phyloP scores from a whole-genome alignment of 2,113 vertebrate species.

The Apteryx owenii region DNA sequence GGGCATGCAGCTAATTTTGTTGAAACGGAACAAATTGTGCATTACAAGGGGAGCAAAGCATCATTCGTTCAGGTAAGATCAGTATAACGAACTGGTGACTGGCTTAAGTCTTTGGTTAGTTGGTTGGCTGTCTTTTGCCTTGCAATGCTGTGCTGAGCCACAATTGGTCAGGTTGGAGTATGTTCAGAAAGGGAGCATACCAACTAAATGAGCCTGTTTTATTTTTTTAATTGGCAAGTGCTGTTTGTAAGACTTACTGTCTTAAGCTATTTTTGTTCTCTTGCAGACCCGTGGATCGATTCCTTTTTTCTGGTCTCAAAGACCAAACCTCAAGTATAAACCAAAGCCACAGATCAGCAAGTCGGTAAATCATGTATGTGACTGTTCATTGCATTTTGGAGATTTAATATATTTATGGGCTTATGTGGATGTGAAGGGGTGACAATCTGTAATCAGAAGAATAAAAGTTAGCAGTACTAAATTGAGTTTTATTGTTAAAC shows the following conservation, averaged over 20 bases:
- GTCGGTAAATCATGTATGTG: slow-evolving; percentile 89
- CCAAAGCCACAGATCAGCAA: slow-evolving; percentile 95
- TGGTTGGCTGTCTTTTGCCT: neutral
- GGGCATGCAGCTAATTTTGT: slow-evolving; percentile 97
- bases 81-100: neutral
- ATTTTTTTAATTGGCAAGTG: neutral
- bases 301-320: slow-evolving; percentile 96
- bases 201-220: neutral
- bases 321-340: slow-evolving; percentile 96
- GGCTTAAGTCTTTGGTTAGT: neutral
- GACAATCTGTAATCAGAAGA: neutral
- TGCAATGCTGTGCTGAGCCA: neutral
- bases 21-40: slow-evolving; percentile 95
- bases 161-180: neutral
- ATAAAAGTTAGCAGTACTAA: neutral
- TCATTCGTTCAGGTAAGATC: slow-evolving; percentile 88
- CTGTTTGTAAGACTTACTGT: neutral
- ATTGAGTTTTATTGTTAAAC: neutral
- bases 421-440: neutral
- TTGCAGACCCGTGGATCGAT: slow-evolving; percentile 94
- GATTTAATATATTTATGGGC: neutral
- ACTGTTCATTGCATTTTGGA: neutral
- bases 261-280: neutral
- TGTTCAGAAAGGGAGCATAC: neutral
- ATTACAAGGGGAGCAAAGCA: slow-evolving; percentile 87